Conservation (phyloP, 1,140 invertebrate genomes). For the Streblospio benedicti region DNA sequence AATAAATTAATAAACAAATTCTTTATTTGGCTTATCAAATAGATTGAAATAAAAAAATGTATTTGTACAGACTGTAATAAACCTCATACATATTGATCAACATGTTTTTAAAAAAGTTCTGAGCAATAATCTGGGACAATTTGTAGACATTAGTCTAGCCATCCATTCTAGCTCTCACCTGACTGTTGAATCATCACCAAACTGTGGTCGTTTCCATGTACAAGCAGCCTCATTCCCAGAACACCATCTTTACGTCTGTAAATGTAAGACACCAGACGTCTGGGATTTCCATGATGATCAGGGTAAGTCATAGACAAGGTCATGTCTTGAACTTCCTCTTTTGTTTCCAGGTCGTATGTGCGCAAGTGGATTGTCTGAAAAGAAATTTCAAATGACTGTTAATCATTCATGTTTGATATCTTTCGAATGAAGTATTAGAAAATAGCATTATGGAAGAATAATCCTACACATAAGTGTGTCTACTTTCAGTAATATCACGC, state of each 20-base stretch:
- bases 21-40: no score
- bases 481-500: neutral
- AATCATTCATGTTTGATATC: neutral
- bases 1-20: no score
- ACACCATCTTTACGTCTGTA: slow-evolving; percentile 1
- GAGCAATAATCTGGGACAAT: no score
- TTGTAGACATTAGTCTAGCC: no score
- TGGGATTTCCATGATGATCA: neutral
- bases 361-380: neutral
- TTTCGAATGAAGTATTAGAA: neutral
- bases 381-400: neutral
- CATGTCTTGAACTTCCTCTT: neutral
- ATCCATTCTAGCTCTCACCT: no score
- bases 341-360: neutral
- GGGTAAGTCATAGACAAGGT: neutral
- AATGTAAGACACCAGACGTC: neutral
- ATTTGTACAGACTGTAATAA: no score
- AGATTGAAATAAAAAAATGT: no score
- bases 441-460: neutral
- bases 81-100: no score
- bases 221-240: neutral
- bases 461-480: neutral
- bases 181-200: neutral
- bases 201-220: neutral
- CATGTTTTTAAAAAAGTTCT: no score